Conservation (phyloP, 2,888 invertebrate species). For the Drosophila parthenogenetica region DNA sequence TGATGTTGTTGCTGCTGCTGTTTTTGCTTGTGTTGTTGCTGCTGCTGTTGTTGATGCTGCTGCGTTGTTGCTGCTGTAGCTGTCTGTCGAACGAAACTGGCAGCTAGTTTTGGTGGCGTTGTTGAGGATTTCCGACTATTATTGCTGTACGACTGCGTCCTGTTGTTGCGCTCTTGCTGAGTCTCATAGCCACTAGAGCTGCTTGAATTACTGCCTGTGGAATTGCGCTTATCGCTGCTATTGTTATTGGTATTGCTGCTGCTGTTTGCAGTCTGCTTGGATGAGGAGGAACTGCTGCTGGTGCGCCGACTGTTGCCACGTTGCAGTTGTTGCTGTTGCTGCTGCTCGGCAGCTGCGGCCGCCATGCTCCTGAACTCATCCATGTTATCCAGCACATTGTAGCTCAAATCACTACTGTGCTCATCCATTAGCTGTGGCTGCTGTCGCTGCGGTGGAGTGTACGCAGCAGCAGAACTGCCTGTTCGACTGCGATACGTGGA, state of each 20-base stretch:
- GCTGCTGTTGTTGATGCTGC: constrained; percentile 32
- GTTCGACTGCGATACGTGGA: constrained; percentile 55
- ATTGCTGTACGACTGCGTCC: constrained; percentile 29
- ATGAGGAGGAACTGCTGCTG: constrained; percentile 51
- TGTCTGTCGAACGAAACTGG: constrained; percentile 60
- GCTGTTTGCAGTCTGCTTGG: constrained; percentile 40
- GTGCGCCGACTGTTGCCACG: constrained; percentile 48
- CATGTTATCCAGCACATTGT: constrained; percentile 82
- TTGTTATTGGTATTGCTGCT: constrained; percentile 34
- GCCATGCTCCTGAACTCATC: constrained; percentile 81
- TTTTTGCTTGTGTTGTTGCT: constrained; percentile 26
- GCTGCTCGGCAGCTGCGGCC: constrained; percentile 43
- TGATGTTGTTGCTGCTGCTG: constrained; percentile 47
- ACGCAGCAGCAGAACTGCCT: constrained; percentile 49
- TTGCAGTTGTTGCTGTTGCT: constrained; percentile 47
- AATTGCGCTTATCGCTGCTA: constrained; percentile 71
- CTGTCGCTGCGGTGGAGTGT: constrained; percentile 72
- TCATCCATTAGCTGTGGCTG: constrained; percentile 63
- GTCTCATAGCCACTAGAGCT: constrained; percentile 67
- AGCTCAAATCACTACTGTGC: constrained; percentile 81
- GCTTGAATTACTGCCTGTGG: constrained; percentile 71
- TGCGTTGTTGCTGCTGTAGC: constrained; percentile 28
- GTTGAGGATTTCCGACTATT: constrained; percentile 63
- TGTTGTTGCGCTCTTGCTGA: constrained; percentile 60
- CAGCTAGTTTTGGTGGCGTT: constrained; percentile 64